phyloP scores from a whole-genome alignment of 37 sponge, comb jelly and placozoan species.

The Lycopodina hypogea region DNA sequence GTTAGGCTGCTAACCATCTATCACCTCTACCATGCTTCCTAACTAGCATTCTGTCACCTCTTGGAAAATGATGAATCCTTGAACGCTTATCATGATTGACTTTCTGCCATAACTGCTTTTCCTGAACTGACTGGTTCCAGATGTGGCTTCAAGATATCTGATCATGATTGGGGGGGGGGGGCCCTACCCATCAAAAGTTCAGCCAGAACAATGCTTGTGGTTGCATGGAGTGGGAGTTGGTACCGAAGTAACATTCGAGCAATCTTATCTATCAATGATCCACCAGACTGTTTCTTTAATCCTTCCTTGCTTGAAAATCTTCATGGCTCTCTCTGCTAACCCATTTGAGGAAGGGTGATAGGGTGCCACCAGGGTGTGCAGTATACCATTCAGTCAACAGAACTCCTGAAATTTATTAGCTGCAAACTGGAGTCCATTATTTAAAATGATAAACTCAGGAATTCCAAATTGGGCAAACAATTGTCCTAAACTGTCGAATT shows the following conservation, averaged over 20 bases:
- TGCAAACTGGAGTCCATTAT: slow-evolving; percentile 41
- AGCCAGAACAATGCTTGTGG: slow-evolving; percentile 25
- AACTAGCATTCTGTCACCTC: slow-evolving; percentile 23
- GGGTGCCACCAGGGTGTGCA: too few relatives aligned
- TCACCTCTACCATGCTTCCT: slow-evolving; percentile 9
- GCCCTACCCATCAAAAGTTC: slow-evolving; percentile 45
- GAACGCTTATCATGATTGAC: background rate
- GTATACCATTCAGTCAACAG: slow-evolving; percentile 6
- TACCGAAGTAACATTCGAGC: slow-evolving; percentile 43
- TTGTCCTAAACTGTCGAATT: slow-evolving; percentile 9
- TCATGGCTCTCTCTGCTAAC: slow-evolving; percentile 38
- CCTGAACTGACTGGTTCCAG: background rate
- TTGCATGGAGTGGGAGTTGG: too few relatives aligned
- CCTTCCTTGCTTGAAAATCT: slow-evolving; percentile 27
- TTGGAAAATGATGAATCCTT: background rate
- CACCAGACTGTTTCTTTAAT: slow-evolving; percentile 18
- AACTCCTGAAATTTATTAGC: slow-evolving; percentile 35
- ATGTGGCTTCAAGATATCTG: slow-evolving; percentile 42
- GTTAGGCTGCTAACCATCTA: slow-evolving; percentile 14
- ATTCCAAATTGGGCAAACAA: too few relatives aligned
- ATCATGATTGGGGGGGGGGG: slow-evolving; percentile 1
- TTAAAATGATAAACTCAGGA: slow-evolving; percentile 23
- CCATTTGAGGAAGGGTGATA: slow-evolving; percentile 39
- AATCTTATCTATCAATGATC: background rate
- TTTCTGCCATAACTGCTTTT: slow-evolving; percentile 31